Evolutionary conservation across 1,140 invertebrate genomes (phyloP).

Genomic region (Drosophila nasuta): DNA sequence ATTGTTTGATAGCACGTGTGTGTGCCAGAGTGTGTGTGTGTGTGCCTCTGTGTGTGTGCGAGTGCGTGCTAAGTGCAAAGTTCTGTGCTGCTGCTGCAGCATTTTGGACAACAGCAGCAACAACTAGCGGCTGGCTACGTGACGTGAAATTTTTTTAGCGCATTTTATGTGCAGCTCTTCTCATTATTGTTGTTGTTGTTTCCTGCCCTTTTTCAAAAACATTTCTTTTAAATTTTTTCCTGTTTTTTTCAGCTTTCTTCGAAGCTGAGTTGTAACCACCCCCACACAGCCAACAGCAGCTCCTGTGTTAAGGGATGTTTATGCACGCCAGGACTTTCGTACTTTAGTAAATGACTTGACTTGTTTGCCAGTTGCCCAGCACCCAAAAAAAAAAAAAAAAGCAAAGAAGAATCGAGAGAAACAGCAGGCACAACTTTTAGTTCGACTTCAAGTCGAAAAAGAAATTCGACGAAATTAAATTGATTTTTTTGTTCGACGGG

Average conservation of each 20-base stretch:
- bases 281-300: conserved; percentile 35
- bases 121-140: conserved; percentile 52
- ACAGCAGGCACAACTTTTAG: conserved; percentile 45
- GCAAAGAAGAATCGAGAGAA: neutral
- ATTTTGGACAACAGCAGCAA: conserved; percentile 35
- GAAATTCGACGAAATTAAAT: conserved; percentile 50
- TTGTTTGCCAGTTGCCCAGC: conserved; percentile 59
- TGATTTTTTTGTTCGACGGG: conserved; percentile 34
- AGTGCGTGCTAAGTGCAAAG: conserved; percentile 72
- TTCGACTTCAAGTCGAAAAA: conserved; percentile 23
- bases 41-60: conserved; percentile 12
- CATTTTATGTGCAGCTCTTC: conserved; percentile 71
- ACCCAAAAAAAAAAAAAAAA: conserved; percentile 6
- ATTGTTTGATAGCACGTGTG: conserved; percentile 69
- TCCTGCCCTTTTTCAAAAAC: conserved; percentile 53
- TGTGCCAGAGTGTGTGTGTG: neutral
- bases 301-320: conserved; percentile 74
- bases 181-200: conserved; percentile 48
- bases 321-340: conserved; percentile 68
- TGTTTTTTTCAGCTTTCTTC: conserved; percentile 48
- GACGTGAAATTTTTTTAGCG: conserved; percentile 75
- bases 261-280: conserved; percentile 61
- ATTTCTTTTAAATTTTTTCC: conserved; percentile 71
- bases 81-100: conserved; percentile 57
- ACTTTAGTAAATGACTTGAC: conserved; percentile 80